phyloP scores from a whole-genome alignment of 2,888 invertebrate genomes.

The Halictus ligatus region DNA sequence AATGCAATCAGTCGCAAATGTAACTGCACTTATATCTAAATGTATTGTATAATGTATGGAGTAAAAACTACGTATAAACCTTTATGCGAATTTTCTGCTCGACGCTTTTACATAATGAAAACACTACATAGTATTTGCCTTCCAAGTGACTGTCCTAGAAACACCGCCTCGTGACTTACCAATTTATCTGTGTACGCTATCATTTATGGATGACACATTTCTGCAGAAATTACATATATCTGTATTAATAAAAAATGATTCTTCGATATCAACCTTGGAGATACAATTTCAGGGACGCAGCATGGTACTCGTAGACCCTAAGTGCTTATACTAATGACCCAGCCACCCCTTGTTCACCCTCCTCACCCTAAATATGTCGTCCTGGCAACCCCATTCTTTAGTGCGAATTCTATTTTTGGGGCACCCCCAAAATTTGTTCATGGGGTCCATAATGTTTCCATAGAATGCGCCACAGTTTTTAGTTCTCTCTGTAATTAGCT shows the following conservation, averaged over 20 bases:
- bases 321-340: not conserved
- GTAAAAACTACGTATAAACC: not conserved
- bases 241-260: not conserved
- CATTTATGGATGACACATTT: not conserved
- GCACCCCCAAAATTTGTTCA: not conserved
- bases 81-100: not conserved
- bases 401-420: not conserved
- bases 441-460: not conserved
- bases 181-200: not conserved
- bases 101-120: not conserved
- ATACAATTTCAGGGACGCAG: not conserved
- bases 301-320: not conserved
- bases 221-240: not conserved
- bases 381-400: not conserved
- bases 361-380: not conserved
- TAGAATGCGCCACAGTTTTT: not conserved
- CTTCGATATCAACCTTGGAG: not conserved
- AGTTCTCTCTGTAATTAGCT: not conserved
- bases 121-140: not conserved
- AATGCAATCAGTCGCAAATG: not conserved
- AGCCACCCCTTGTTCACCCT: not conserved
- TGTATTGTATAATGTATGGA: not conserved
- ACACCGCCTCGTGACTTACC: not conserved
- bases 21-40: not conserved
- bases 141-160: not conserved